Evolutionary conservation across 2,888 invertebrate species (phyloP), one percentile per base, ranked within the genome.

Genomic region (Mesodorylaimus sp.): DNA sequence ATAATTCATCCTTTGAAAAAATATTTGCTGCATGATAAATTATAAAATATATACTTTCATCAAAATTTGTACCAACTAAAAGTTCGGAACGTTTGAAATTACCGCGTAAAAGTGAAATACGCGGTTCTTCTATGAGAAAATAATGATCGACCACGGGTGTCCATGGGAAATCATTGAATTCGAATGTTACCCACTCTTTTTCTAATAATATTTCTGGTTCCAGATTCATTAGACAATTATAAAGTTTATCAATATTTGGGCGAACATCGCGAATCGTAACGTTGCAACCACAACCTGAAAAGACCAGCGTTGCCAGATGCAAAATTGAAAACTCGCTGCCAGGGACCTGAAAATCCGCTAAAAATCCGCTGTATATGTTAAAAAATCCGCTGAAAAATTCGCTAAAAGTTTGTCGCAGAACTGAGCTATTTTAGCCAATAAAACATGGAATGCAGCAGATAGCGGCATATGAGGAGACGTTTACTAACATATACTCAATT

Each of bases 11-110:
- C n/a, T 59, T 58, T 3, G 65, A 37, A 41, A 53, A 53, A 21
- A 48, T 28, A 51, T 54, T 51, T 52, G 59, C n/a, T 52, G 88
- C 73, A 65, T 86, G 86, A 70, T 91, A 93, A 56, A 89, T 78
- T 56, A 91, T 83, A 66, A 88, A 91, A 68, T 84, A 93, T 66
- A 83, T 84, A 39, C 87, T 88, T 67, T 93, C 91, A 66, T 91
- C 87, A 19, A 81, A 79, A 67, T 91, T 89, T 46, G 83, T 83
- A 32, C 93, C 91, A 76, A 87, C 79, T 42, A 91, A 73, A 54
- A 91, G 79, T 63, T 83, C 86, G 13, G 85, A 83, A 68, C 85
- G 85, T 68, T 89, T 91, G 70, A 89, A 91, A 64, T 85, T 81
- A 54, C 80, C 79, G 55, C 78, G 79, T 32, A 75, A 75, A 59